Evolutionary conservation across 2,113 vertebrate species (phyloP).

Genomic region (Calidris pugnax): DNA sequence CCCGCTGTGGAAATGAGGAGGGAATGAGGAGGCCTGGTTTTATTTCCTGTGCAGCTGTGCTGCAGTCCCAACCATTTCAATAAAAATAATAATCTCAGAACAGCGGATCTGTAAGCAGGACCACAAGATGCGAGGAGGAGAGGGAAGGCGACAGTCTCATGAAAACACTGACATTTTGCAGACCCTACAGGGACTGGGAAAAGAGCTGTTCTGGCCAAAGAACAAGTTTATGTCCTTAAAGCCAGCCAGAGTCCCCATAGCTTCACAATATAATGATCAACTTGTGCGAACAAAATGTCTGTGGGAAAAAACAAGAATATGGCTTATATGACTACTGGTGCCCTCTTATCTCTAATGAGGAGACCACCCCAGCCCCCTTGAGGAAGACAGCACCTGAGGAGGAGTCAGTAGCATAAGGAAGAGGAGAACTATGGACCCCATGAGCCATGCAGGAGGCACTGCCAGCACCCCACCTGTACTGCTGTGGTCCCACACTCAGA

Average conservation of each 20-base stretch:
- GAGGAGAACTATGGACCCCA: not conserved
- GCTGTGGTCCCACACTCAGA: not conserved
- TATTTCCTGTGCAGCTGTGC: conserved; percentile 62
- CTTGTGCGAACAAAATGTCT: not conserved
- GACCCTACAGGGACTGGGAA: not conserved
- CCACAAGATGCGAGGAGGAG: not conserved
- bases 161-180: conserved; percentile 49
- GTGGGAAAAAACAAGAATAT: not conserved
- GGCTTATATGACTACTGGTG: not conserved
- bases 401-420: not conserved
- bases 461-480: not conserved
- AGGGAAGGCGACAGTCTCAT: conserved; percentile 2
- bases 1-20: not conserved
- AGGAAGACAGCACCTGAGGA: not conserved
- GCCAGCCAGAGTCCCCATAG: not conserved
- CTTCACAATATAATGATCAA: not conserved
- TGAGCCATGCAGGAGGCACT: not conserved
- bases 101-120: conserved; percentile 31
- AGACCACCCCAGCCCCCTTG: not conserved
- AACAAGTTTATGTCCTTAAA: not conserved
- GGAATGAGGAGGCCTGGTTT: not conserved
- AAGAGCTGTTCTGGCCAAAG: conserved; percentile 1
- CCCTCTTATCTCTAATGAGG: not conserved
- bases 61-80: not conserved
- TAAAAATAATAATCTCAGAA: conserved; percentile 47